Base-by-base conservation (phyloP, 2,113 vertebrate genomes). In the Triplophysa rosa region DNA sequence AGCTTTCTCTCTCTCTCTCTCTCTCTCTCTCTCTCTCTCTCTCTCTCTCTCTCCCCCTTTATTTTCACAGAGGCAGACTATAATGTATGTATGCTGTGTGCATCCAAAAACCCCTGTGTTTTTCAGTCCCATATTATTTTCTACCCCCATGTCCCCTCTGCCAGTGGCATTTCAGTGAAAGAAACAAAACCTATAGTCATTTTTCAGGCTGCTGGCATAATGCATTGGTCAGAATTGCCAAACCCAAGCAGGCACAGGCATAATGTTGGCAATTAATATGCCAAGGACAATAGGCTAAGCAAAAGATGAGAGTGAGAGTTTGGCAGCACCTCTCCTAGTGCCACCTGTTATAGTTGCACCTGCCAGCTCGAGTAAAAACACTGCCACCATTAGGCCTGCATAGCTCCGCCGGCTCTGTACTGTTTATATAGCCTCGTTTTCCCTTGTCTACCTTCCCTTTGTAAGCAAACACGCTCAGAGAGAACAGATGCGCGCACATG, bases 301-400 rank as follows among this genome's bases (percentile, higher is more conserved):
- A 63, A 68, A 81, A 72, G 74, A 84, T 69, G 74, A 79, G 80
- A 81, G 69, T 61, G 77, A 78, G 47, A 65, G 58, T 59, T 84
- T 84, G 83, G 83, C 79, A 84, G 58, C 17, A 17, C 16, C 58
- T 79, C 56, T 68, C 24, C 47, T 47, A 65, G n/a, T 81, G 75
- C 83, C 83, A 84, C 83, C 83, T 84, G 83, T 62, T 66, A 75
- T n/a, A 52, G 52, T 58, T 64, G 11, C 33, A 54, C 65, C 83
- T 84, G 83, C 83, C 56, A 68, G 72, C 54, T 76, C 67, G 33
- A 8, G 17, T 61, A 74, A 68, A 69, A 71, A 67, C 45, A 65
- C 61, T 77, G 72, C 59, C 24, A 37, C 73, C 67, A 79, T 82
- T 47, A 77, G 70, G 71, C 40, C 66, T 80, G 54, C 64, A 76